Evolutionary conservation across 2,113 vertebrate genomes (phyloP).

Genomic region (Zootoca vivipara): DNA sequence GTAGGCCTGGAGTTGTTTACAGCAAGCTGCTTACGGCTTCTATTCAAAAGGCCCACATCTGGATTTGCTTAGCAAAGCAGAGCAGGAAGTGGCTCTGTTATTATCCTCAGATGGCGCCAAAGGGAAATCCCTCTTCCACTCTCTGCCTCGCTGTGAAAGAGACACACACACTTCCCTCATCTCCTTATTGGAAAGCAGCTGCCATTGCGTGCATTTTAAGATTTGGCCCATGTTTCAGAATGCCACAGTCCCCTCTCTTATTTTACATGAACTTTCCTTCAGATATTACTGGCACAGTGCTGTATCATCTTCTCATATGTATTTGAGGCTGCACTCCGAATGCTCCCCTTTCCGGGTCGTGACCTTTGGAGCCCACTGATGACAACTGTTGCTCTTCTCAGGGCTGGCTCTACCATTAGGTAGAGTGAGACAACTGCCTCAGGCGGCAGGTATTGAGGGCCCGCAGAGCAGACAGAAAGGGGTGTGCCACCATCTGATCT

Average conservation of each 20-base stretch:
- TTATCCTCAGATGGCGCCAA: slow-evolving; percentile 32
- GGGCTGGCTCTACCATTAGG: too few species aligned
- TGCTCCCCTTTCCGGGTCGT: neutral
- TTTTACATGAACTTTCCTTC: neutral
- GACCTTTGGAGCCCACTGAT: neutral
- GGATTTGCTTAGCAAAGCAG: slow-evolving; percentile 26
- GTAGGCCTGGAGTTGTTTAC: slow-evolving; percentile 28
- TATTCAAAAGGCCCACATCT: slow-evolving; percentile 27
- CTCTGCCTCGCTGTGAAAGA: neutral
- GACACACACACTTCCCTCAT: neutral
- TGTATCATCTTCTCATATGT: neutral
- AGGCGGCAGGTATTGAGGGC: too few species aligned
- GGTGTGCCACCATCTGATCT: too few species aligned
- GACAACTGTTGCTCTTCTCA: too few species aligned
- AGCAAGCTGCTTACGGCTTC: slow-evolving; percentile 12
- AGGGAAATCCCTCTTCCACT: slow-evolving; percentile 12
- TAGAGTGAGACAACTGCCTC: too few species aligned
- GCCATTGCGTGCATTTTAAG: slow-evolving; percentile 3
- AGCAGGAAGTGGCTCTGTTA: slow-evolving; percentile 32
- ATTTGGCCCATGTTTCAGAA: slow-evolving; percentile 2
- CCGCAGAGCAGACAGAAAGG: too few species aligned
- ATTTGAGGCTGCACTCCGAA: neutral
- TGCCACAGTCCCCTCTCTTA: neutral
- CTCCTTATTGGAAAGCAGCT: neutral
- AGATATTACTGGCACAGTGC: neutral